Conservation (phyloP, 1,140 invertebrate genomes). For the Brachionus rubens region DNA sequence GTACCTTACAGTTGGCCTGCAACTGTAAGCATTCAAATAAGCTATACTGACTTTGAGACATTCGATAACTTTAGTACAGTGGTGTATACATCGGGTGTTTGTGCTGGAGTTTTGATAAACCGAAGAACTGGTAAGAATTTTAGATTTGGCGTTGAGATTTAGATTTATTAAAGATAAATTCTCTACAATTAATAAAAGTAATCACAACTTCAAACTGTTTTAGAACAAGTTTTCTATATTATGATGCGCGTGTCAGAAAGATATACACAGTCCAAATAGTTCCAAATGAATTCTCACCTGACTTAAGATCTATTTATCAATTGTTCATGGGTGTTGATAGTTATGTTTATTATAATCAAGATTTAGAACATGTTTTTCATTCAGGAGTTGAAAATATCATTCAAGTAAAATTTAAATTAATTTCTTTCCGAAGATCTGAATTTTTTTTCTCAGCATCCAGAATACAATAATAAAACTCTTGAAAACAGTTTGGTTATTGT, state of each 20-base stretch:
- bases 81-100: not conserved
- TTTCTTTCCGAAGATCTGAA: not conserved
- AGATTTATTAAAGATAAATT: not conserved
- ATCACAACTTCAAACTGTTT: not conserved
- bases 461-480: constrained; percentile 6
- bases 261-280: not conserved
- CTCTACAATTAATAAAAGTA: not conserved
- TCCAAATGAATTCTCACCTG: constrained; percentile 9
- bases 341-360: constrained; percentile 6
- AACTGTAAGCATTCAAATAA: not conserved
- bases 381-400: constrained; percentile 21
- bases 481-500: constrained; percentile 33
- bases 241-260: not conserved
- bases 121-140: not conserved
- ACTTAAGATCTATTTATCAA: not conserved
- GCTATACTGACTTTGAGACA: not conserved
- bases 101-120: not conserved
- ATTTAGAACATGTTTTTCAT: constrained; percentile 1
- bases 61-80: not conserved
- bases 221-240: constrained; percentile 10
- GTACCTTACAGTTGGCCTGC: not conserved
- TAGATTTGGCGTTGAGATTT: not conserved
- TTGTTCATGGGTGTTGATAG: not conserved
- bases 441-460: not conserved
- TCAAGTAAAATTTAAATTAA: not conserved